Conservation (phyloP, 2,888 invertebrate genomes). For the Anthophora plumipes region DNA sequence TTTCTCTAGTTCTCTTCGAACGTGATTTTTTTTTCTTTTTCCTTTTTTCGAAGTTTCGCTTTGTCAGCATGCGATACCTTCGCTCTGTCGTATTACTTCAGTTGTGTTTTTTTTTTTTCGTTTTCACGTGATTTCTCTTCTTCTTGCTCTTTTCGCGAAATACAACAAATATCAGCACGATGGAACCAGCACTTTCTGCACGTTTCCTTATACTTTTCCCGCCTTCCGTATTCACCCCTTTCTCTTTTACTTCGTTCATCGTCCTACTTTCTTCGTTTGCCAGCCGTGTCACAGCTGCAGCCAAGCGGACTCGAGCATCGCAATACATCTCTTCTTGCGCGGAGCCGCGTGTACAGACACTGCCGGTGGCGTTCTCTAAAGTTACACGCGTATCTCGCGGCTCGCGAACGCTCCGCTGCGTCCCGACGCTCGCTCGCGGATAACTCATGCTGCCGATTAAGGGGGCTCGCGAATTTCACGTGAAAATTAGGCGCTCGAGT, state of each 20-base stretch:
- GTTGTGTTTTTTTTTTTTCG: not conserved
- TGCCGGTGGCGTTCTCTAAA: conserved; percentile 17
- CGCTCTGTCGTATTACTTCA: conserved; percentile 1
- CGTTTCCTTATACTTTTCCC: conserved; percentile 1
- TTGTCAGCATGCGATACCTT: conserved; percentile 15
- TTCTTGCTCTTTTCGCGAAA: not conserved
- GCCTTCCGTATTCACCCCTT: conserved; percentile 23
- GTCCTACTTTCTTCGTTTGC: conserved; percentile 62
- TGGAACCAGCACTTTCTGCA: not conserved
- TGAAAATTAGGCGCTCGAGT: conserved; percentile 3
- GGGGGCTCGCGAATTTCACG: conserved; percentile 2
- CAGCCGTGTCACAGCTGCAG: conserved; percentile 46
- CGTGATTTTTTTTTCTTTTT: conserved; percentile 24
- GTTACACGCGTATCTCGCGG: conserved; percentile 22
- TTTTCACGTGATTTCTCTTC: not conserved
- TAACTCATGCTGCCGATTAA: conserved; percentile 1
- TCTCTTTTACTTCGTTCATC: conserved; percentile 46
- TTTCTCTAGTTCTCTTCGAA: not conserved
- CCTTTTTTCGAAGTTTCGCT: conserved; percentile 20
- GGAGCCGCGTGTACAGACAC: conserved; percentile 6
- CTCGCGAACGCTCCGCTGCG: not conserved
- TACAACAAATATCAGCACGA: conserved; percentile 21
- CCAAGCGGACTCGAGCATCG: conserved; percentile 53
- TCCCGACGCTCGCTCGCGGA: not conserved
- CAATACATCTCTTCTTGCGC: conserved; percentile 50